phyloP scores from a whole-genome alignment of 2,888 invertebrate species.

The Antheraea yamamai region DNA sequence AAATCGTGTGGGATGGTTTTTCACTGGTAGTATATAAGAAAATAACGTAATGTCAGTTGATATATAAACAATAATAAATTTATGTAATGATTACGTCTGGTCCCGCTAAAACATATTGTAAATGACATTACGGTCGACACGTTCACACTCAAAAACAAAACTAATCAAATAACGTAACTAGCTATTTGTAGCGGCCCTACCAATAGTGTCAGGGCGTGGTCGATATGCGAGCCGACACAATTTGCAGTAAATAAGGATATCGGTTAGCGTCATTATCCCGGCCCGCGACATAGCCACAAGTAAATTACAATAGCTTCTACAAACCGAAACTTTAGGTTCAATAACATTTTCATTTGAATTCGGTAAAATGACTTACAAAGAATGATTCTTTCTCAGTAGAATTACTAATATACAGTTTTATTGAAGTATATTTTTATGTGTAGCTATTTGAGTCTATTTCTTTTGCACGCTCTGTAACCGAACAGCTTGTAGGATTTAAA shows the following conservation, averaged over 20 bases:
- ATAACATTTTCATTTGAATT: neutral
- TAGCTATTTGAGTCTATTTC: too few species aligned
- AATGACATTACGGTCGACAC: neutral
- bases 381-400: neutral
- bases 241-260: constrained; percentile 81
- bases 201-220: constrained; percentile 33
- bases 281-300: constrained; percentile 29
- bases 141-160: constrained; percentile 34
- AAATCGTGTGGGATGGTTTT: neutral
- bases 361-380: neutral
- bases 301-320: neutral
- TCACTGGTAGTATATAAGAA: neutral
- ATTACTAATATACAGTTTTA: too few species aligned
- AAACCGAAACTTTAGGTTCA: neutral
- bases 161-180: constrained; percentile 45
- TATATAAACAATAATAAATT: neutral
- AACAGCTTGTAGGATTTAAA: too few species aligned
- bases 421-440: too few species aligned
- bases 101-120: neutral
- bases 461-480: too few species aligned
- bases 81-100: neutral
- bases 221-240: constrained; percentile 56
- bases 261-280: constrained; percentile 75
- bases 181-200: constrained; percentile 30
- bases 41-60: too few species aligned